These are phyloP conservation scores for Macrosteles quadrilineatus DNA, from an alignment of 1,140 invertebrate species.

Conservation along the genomic window DNA sequence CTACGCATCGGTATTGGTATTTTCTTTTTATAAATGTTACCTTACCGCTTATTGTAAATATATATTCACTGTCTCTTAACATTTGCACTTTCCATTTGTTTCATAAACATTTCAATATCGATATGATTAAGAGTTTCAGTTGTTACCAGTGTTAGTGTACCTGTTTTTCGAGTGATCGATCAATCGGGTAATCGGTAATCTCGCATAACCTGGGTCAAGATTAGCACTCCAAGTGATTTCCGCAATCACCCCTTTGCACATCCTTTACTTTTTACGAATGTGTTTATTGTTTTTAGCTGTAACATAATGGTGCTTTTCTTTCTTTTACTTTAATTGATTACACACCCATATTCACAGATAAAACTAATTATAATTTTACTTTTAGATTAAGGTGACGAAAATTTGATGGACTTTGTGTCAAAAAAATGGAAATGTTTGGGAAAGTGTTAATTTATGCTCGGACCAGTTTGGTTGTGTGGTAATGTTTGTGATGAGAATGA, in stretches of 20 bases:
- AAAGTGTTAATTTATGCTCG: neutral
- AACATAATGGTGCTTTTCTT: constrained; percentile 29
- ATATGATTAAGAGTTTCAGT: too few relatives aligned
- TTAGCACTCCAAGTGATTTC: neutral
- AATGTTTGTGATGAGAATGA: too few relatives aligned
- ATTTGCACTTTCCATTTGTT: constrained; percentile 18
- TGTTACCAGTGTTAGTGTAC: neutral
- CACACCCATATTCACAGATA: constrained; percentile 13
- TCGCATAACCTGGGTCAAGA: too few relatives aligned
- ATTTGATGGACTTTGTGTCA: neutral
- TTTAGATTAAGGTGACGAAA: constrained; percentile 25
- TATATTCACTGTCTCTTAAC: constrained; percentile 24
- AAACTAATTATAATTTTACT: constrained; percentile 28
- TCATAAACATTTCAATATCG: neutral
- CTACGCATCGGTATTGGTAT: neutral
- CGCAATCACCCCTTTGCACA: neutral
- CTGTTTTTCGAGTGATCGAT: too few relatives aligned
- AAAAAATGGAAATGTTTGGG: neutral
- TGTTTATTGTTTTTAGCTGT: constrained; percentile 22
- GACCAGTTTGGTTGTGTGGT: constrained; percentile 10
- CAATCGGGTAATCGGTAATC: too few relatives aligned
- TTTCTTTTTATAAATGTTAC: constrained; percentile 16
- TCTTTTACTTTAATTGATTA: neutral
- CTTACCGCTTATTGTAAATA: constrained; percentile 22
- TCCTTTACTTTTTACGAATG: constrained; percentile 5